Base-by-base conservation (phyloP, 2,797 vertebrate genomes). In the Eupleurogrammus muticus region DNA sequence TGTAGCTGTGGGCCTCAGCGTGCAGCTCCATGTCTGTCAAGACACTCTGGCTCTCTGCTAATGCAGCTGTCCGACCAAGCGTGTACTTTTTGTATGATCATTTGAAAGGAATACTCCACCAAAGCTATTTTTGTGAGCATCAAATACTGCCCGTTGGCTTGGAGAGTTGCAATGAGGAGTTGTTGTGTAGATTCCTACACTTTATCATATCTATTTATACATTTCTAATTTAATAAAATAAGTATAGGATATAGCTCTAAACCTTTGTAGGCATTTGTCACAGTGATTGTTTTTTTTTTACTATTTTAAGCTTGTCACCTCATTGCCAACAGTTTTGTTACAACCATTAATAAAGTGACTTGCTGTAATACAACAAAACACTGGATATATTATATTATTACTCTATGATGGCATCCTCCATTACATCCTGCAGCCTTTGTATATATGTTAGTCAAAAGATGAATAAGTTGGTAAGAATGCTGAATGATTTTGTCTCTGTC, bases 1-100 rank as follows among this genome's bases (percentile, higher is more conserved):
- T 2, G 38, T 5, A 19, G 34, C 54, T 56, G 34, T n/a, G 54
- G 54, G 51, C 20, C 34, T 65, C 54, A 64, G 40, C 49, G 21
- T 21, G 56, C 13, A 32, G 55, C 63, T 62, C 36, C 12, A 9
- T 17, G 36, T 50, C 53, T 48, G 19, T 42, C 16, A 21, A 53
- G 14, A 24, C 40, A 6, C n/a, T 56, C 16, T 16, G 56, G 24
- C 47, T 57, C 65, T 66, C 20, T 19, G 52, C 7, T 60, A 44
- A 60, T 50, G 38, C 53, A 46, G 49, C 52, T 34, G 11, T 32
- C 34, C 48, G 12, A 21, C 23, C 21, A 19, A 36, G 20, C 21
- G 10, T 32, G 5, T 38, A 21, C n/a, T 12, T 50, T n/a, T 17
- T 70, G n/a, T 71, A 19, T 28, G 20, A 14, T 50, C 14, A 21